Percentiles rank a stretch among this genome's conserved stretches.
Conservation (phyloP, 37 sponge, comb jelly and placozoan species). For the Corticium candelabrum region DNA sequence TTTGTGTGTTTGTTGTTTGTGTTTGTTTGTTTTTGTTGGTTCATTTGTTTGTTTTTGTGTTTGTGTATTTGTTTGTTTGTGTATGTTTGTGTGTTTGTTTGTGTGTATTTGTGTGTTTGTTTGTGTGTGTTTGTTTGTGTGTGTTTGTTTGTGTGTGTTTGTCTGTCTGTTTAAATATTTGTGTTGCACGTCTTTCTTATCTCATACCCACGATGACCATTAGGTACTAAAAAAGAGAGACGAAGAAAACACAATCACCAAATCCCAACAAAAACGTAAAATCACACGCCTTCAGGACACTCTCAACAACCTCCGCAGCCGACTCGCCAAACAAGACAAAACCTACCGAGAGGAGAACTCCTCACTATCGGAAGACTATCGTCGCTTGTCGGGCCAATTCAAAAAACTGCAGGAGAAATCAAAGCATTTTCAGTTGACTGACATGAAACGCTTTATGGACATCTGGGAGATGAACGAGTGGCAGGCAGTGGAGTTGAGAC, state of each 20-base stretch:
- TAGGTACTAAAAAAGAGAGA: slow-evolving; percentile 93
- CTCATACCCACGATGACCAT: slow-evolving; percentile 92
- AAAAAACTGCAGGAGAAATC: slow-evolving; percentile 87
- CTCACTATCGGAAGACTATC: slow-evolving; percentile 73
- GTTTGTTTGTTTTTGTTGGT: too few relatives aligned
- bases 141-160: too few relatives aligned
- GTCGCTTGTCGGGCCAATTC: slow-evolving; percentile 85
- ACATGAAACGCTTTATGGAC: slow-evolving; percentile 69
- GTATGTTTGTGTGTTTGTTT: too few relatives aligned
- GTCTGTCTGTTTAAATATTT: too few relatives aligned
- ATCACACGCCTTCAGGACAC: slow-evolving; percentile 83
- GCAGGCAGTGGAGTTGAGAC: slow-evolving; percentile 35
- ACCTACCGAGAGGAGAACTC: slow-evolving; percentile 37
- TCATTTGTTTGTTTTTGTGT: too few relatives aligned
- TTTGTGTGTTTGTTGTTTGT: too few relatives aligned
- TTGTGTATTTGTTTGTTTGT: too few relatives aligned
- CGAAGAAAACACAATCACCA: slow-evolving; percentile 90
- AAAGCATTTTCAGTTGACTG: slow-evolving; percentile 37
- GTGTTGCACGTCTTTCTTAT: too few relatives aligned
- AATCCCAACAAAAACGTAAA: slow-evolving; percentile 92
- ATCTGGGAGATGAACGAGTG: slow-evolving; percentile 96
- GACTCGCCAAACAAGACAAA: slow-evolving; percentile 62
- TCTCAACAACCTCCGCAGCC: slow-evolving; percentile 48
- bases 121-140: too few relatives aligned
- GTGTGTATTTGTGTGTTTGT: too few relatives aligned